Conservation (phyloP, 2,113 vertebrate species). For the Halcyon malimbica region DNA sequence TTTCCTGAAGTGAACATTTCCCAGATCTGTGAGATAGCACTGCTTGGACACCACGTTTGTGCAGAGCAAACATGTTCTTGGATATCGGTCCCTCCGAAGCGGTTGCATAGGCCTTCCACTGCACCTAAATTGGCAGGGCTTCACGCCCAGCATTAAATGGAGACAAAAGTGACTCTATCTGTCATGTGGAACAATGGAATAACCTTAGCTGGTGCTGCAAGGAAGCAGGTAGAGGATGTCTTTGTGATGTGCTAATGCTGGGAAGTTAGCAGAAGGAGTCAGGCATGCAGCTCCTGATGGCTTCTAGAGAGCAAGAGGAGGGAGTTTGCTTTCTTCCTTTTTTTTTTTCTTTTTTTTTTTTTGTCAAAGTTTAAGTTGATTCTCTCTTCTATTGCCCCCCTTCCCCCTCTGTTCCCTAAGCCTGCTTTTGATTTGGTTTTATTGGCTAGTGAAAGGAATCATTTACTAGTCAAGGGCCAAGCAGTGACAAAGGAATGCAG, state of each 20-base stretch:
- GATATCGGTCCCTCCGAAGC: neutral
- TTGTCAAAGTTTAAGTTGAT: constrained; percentile 24
- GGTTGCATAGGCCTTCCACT: neutral
- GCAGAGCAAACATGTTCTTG: neutral
- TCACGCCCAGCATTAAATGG: neutral
- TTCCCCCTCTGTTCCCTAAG: constrained; percentile 57
- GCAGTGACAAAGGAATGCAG: constrained; percentile 75
- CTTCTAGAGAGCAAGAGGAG: constrained; percentile 9
- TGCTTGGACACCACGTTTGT: neutral
- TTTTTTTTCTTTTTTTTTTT: neutral
- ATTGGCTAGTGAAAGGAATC: constrained; percentile 79
- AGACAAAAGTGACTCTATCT: neutral
- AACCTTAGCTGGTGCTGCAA: neutral
- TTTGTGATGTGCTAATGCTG: constrained; percentile 17
- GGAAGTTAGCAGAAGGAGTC: neutral
- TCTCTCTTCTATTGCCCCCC: constrained; percentile 13
- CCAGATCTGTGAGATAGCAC: neutral
- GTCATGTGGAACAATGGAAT: neutral
- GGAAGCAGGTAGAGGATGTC: constrained; percentile 33
- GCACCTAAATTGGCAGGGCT: neutral
- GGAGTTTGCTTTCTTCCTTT: constrained; percentile 42
- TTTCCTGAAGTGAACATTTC: neutral
- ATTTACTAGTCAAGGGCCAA: constrained; percentile 74
- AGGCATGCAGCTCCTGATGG: neutral
- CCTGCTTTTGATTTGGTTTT: constrained; percentile 75